Evolutionary conservation across 2,797 vertebrate species (phyloP).

Genomic region (Spondyliosoma cantharus): DNA sequence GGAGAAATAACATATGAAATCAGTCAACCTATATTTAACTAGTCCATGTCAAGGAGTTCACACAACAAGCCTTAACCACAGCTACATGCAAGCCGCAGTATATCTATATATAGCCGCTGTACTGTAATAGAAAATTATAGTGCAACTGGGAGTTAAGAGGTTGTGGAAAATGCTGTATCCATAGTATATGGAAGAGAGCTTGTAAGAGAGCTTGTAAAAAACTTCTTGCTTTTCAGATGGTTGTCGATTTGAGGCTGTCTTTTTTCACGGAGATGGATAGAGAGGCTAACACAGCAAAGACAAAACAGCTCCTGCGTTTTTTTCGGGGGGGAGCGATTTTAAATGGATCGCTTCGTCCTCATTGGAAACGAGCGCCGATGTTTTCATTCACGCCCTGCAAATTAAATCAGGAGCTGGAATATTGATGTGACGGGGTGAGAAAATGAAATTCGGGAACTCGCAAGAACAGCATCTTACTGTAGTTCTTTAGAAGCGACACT

Average conservation of each 20-base stretch:
- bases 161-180: slow-evolving; percentile 51
- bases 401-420: slow-evolving; percentile 31
- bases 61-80: slow-evolving; percentile 60
- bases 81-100: slow-evolving; percentile 44
- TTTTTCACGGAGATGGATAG: slow-evolving; percentile 43
- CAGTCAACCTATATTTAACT: slow-evolving; percentile 71
- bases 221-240: slow-evolving; percentile 36
- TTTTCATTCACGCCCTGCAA: slow-evolving; percentile 40
- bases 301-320: slow-evolving; percentile 4
- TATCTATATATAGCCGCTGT: slow-evolving; percentile 63
- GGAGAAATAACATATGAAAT: slow-evolving; percentile 56
- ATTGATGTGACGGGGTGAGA: background rate
- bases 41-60: slow-evolving; percentile 60
- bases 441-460: background rate
- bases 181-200: slow-evolving; percentile 60
- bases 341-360: slow-evolving; percentile 23
- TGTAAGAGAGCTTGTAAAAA: slow-evolving; percentile 60
- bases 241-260: slow-evolving; percentile 23
- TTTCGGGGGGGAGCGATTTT: background rate
- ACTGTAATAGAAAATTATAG: slow-evolving; percentile 67
- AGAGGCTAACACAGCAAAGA: slow-evolving; percentile 16
- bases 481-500: background rate
- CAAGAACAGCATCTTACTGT: background rate
- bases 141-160: slow-evolving; percentile 50
- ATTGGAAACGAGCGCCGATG: slow-evolving; percentile 14